These are phyloP conservation scores for Aldabrachelys gigantea DNA, from an alignment of 2,113 vertebrate species.

Conservation along the genomic window DNA sequence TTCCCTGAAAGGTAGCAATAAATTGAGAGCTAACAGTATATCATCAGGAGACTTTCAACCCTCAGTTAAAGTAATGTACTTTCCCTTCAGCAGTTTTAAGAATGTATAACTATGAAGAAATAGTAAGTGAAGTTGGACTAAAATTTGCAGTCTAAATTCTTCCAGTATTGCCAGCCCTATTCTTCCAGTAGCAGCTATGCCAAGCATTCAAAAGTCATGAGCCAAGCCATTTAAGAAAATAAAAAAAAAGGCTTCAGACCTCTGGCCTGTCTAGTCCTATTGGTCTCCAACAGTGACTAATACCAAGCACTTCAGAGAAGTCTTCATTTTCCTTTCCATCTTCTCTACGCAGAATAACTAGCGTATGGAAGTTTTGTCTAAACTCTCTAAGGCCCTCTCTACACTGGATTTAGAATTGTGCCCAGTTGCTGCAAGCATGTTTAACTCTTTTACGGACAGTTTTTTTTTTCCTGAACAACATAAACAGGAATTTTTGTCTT, in stretches of 20 bases:
- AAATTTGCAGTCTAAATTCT: background rate
- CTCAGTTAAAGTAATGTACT: constrained; percentile 6
- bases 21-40: constrained; percentile 24
- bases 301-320: background rate
- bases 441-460: background rate
- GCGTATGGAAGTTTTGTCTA: background rate
- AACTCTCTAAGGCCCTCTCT: background rate
- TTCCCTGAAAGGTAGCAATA: constrained; percentile 23
- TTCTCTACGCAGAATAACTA: background rate
- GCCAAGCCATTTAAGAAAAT: background rate
- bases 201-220: background rate
- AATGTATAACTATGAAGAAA: background rate
- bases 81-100: background rate
- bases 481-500: background rate
- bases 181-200: background rate
- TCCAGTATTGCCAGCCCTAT: background rate
- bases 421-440: background rate
- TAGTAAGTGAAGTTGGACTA: background rate
- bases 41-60: constrained; percentile 6
- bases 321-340: background rate
- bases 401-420: background rate
- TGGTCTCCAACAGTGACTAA: background rate
- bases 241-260: background rate
- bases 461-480: background rate
- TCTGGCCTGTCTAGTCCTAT: background rate